phyloP scores from a whole-genome alignment of 2,113 vertebrate species.

The Dasypus novemcinctus region DNA sequence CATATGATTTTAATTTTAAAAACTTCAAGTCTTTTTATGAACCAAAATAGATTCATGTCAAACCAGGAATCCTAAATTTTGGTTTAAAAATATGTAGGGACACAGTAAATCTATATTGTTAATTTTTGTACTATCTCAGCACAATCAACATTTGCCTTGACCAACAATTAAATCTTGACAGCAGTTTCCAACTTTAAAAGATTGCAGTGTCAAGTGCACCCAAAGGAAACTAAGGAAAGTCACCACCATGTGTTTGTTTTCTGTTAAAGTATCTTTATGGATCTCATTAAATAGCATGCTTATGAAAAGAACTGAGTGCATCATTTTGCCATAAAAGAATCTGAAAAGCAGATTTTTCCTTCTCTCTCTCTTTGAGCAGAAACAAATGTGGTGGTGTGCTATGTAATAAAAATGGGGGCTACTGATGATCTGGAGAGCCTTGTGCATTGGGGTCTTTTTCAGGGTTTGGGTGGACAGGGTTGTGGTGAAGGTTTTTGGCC shows the following conservation, averaged over 20 bases:
- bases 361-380: background rate
- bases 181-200: background rate
- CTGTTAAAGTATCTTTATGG: slow-evolving; percentile 28
- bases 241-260: background rate
- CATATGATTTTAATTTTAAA: slow-evolving; percentile 35
- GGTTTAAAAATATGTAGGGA: background rate
- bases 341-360: background rate
- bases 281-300: background rate
- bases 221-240: background rate
- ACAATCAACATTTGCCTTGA: background rate
- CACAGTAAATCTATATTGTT: background rate
- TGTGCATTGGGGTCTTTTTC: background rate
- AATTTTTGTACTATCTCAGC: background rate
- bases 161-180: background rate
- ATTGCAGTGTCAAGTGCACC: background rate
- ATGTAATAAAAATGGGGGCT: slow-evolving; percentile 40
- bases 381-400: slow-evolving; percentile 43
- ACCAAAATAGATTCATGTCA: background rate
- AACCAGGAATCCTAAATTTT: slow-evolving; percentile 1
- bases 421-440: background rate
- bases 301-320: background rate
- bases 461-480: background rate
- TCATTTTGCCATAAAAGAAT: slow-evolving; percentile 42
- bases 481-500: background rate
- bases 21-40: background rate